Evolutionary conservation across 2,888 invertebrate genomes (phyloP).

Genomic region (Darwinula stevensoni): DNA sequence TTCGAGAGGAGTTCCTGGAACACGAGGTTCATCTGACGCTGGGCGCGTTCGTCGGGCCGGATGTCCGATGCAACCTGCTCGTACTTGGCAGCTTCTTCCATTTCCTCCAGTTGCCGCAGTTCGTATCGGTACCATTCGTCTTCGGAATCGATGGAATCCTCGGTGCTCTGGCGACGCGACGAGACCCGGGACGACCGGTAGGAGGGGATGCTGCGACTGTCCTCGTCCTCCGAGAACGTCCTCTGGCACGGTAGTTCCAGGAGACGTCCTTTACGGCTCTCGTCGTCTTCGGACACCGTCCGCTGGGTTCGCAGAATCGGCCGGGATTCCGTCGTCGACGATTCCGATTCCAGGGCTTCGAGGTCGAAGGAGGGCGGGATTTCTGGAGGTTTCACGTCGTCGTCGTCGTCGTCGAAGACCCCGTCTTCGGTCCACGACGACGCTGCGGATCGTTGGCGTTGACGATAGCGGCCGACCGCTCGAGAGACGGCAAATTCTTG

Average conservation of each 20-base stretch:
- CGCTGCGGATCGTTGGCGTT: too few relatives aligned
- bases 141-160: constrained; percentile 72
- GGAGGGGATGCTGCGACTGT: constrained; percentile 56
- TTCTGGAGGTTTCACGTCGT: too few relatives aligned
- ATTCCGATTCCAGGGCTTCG: too few relatives aligned
- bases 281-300: constrained; percentile 20
- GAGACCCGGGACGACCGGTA: constrained; percentile 59
- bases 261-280: too few relatives aligned
- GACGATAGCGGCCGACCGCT: too few relatives aligned
- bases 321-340: too few relatives aligned
- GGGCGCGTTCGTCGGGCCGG: constrained; percentile 34
- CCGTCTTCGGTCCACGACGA: too few relatives aligned
- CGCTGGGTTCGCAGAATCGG: constrained; percentile 12
- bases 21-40: constrained; percentile 49
- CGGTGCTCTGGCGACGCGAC: constrained; percentile 48
- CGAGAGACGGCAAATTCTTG: too few relatives aligned
- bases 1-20: constrained; percentile 39
- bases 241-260: neutral
- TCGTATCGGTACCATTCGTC: constrained; percentile 83
- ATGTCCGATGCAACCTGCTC: constrained; percentile 13
- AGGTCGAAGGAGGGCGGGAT: too few relatives aligned
- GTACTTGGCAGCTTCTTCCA: constrained; percentile 26
- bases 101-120: constrained; percentile 49
- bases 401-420: too few relatives aligned
- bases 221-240: constrained; percentile 23